Evolutionary conservation across 1,140 invertebrate genomes (phyloP), one percentile per base, ranked within the genome.

Genomic region (Drosophila saltans): DNA sequence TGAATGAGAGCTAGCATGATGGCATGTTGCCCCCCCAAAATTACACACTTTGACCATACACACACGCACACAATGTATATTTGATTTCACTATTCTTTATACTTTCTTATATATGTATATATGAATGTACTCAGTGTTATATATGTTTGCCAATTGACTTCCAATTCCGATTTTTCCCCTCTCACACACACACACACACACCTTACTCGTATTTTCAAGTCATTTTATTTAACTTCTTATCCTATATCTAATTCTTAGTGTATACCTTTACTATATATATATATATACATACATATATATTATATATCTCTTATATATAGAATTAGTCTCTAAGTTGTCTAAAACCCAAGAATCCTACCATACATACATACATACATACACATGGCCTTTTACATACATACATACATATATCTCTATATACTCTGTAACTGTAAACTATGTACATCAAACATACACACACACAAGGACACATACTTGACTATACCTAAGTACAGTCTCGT

Each of bases 281-380:
- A 66, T 69, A 61, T 79, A 65, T 72, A 73, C 16, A 16, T 16
- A 16, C 16, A 16, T 16, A 16, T 16, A 16, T 16, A 63, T 28
- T 43, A 71, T 66, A 61, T 80, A 77, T 82, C 65, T 78, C 65
- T 81, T 75, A 45, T 68, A 61, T 72, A 59, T 74, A 78, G 68
- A 41, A 75, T 60, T 82, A 86, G 82, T 60, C 64, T 76, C 80
- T 88, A 86, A 86, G 82, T 80, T 86, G 75, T 77, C 66, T 82
- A 75, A 63, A 75, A 70, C 48, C 75, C 63, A 36, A 69, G 30
- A 39, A 68, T 28, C 48, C 78, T 45, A 63, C 65, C 48, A 56
- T 30, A 48, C 52, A 76, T 43, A 75, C 39, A 48, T 62, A 72
- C 72, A 61, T 36, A 36, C 33, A 36, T 36, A 7, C 61, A 39